A percentile compares a stretch with the other conserved stretches of the same genome.
Evolutionary conservation across 2,113 vertebrate genomes (phyloP).

Genomic region (Phalacrocorax carbo): DNA sequence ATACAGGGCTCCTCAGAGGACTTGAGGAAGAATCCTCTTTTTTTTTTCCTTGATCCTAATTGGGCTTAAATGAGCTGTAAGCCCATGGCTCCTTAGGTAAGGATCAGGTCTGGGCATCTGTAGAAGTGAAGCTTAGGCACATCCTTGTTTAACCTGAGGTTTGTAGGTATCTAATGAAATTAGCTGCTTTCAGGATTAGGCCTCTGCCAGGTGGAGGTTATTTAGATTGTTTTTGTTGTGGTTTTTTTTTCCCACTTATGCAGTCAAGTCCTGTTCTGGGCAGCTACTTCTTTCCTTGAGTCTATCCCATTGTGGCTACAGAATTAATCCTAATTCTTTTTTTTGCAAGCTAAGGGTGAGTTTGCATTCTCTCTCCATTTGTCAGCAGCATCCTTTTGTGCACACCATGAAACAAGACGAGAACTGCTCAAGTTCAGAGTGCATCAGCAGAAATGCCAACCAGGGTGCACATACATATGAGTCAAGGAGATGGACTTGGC

Average conservation of each 20-base stretch:
- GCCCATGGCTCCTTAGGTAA: conserved; percentile 2
- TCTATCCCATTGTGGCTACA: not conserved
- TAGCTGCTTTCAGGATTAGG: conserved; percentile 7
- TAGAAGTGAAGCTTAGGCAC: not conserved
- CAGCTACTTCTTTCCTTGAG: not conserved
- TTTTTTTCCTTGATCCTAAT: conserved; percentile 16
- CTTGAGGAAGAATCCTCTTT: conserved; percentile 29
- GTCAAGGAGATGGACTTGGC: not conserved
- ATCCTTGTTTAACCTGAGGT: conserved; percentile 24
- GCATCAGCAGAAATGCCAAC: not conserved
- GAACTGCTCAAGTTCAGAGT: not conserved
- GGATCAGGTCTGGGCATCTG: not conserved
- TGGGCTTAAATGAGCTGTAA: conserved; percentile 45
- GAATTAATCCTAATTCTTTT: not conserved
- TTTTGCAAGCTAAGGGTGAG: not conserved
- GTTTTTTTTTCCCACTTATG: not conserved
- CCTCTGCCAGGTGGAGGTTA: not conserved
- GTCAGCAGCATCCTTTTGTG: not conserved
- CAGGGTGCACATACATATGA: not conserved
- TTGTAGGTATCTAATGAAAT: conserved; percentile 32
- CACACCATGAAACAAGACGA: not conserved
- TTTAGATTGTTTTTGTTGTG: not conserved
- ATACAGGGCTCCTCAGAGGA: not conserved
- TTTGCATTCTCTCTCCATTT: not conserved
- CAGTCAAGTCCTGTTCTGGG: not conserved